Conservation (phyloP, 2,888 invertebrate species). For the Troilus luridus region DNA sequence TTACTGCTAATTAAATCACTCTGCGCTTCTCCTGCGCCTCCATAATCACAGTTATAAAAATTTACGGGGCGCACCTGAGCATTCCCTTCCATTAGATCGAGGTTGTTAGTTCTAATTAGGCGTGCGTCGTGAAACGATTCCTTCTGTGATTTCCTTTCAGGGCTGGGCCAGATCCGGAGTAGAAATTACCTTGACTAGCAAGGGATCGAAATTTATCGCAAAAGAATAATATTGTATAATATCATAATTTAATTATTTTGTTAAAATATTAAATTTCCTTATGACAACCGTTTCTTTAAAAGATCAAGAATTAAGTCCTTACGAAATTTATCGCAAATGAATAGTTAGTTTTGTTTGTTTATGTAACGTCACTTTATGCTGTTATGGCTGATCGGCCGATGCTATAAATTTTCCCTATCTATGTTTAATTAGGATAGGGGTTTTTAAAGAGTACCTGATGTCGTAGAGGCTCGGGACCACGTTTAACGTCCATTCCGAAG, state of each 20-base stretch:
- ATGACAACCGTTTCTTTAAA: too few species aligned
- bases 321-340: too few species aligned
- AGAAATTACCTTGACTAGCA: not conserved
- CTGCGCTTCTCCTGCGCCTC: slow-evolving; percentile 16
- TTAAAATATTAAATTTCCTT: not conserved
- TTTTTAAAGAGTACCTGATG: too few species aligned
- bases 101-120: slow-evolving; percentile 21
- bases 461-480: too few species aligned
- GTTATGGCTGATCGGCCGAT: too few species aligned
- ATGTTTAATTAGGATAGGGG: too few species aligned
- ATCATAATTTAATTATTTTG: not conserved
- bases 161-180: not conserved
- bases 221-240: not conserved
- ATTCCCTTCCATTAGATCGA: not conserved
- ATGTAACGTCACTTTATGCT: too few species aligned
- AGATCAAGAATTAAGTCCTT: too few species aligned
- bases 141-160: not conserved
- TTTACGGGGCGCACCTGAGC: slow-evolving; percentile 38
- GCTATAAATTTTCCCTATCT: too few species aligned
- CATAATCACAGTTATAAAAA: slow-evolving; percentile 28
- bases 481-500: too few species aligned
- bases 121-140: not conserved
- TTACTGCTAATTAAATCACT: slow-evolving; percentile 48
- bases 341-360: too few species aligned
- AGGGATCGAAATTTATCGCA: not conserved